Evolutionary conservation across 2,888 invertebrate genomes (phyloP).

Genomic region (Oscheius sp.): DNA sequence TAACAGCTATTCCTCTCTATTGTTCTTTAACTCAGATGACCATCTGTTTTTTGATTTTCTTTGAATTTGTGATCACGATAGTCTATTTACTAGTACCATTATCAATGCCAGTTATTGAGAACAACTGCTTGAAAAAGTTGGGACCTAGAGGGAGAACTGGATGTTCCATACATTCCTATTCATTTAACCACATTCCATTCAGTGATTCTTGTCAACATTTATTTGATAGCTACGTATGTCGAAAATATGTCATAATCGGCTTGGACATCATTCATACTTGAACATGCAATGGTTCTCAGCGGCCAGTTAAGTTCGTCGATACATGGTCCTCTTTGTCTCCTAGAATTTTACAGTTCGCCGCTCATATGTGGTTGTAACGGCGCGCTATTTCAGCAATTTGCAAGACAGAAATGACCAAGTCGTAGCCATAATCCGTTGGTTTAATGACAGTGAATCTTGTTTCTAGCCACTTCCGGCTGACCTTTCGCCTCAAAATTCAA

Average conservation of each 20-base stretch:
- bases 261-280: neutral
- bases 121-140: no score
- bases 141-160: no score
- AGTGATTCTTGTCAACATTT: neutral
- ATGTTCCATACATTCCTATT: neutral
- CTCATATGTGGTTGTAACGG: neutral
- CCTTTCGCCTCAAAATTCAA: no score
- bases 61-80: no score
- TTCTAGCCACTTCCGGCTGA: neutral
- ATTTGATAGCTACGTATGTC: neutral
- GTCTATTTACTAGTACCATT: no score
- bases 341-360: neutral
- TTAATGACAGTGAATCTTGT: neutral
- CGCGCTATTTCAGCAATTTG: neutral
- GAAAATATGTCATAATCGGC: neutral
- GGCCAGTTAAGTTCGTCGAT: neutral
- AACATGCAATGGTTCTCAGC: conserved; percentile 1
- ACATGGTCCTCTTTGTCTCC: neutral
- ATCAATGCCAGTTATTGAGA: no score
- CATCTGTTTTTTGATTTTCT: no score
- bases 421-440: neutral
- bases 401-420: neutral
- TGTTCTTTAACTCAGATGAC: no score
- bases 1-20: no score
- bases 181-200: neutral